Percentiles rank a stretch among this genome's conserved stretches.
Conservation (phyloP, 1,140 invertebrate species). For the Penaeus japonicus region DNA sequence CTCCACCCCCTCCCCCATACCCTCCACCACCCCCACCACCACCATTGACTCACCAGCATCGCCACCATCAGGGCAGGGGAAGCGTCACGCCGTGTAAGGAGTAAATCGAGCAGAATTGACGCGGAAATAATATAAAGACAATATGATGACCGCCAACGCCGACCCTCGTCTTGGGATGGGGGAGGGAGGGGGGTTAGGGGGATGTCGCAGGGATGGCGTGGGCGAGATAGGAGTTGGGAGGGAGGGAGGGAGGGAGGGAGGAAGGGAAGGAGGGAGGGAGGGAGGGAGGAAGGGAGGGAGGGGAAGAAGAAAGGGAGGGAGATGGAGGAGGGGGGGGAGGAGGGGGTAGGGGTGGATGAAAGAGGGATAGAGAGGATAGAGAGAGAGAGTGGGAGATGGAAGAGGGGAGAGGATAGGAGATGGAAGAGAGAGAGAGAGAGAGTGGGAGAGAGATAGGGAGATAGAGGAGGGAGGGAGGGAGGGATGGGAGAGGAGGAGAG, state of each 20-base stretch:
- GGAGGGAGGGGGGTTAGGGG: background rate
- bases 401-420: background rate
- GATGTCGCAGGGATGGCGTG: too few relatives aligned
- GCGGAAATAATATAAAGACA: slow-evolving; percentile 46
- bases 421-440: background rate
- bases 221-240: background rate
- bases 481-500: background rate
- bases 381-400: too few relatives aligned
- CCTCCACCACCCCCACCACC: background rate
- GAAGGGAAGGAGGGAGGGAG: background rate
- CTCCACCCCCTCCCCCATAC: background rate
- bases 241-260: background rate
- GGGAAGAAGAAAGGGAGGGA: background rate
- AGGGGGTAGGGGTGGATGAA: background rate
- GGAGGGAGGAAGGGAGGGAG: background rate
- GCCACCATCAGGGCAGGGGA: background rate
- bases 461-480: background rate
- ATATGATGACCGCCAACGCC: slow-evolving; percentile 37
- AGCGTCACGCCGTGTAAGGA: slow-evolving; percentile 40
- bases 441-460: background rate
- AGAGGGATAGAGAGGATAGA: background rate
- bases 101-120: slow-evolving; percentile 42
- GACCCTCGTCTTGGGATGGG: slow-evolving; percentile 11
- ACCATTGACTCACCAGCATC: background rate
- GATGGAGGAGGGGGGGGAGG: background rate